These are phyloP conservation scores for Neolamprologus devosi DNA, from an alignment of 2,113 vertebrate species.

Conservation along the genomic window DNA sequence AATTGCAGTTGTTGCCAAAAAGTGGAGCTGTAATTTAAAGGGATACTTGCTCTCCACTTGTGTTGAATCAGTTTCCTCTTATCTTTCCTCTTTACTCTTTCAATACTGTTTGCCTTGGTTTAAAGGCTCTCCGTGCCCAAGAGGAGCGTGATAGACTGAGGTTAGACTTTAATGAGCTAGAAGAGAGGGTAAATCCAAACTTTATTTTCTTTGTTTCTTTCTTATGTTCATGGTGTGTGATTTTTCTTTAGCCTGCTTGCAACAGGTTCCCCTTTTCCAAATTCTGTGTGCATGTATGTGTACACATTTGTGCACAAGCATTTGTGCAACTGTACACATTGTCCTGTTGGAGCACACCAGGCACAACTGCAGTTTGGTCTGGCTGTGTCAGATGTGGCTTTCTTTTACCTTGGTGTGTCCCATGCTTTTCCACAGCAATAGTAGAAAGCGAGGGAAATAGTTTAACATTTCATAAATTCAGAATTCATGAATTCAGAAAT, in stretches of 20 bases:
- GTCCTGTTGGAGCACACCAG: conserved; percentile 4
- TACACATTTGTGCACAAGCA: conserved; percentile 21
- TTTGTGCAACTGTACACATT: conserved; percentile 22
- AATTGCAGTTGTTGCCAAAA: not conserved
- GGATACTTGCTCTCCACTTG: conserved; percentile 10
- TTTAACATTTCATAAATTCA: not conserved
- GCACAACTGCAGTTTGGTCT: conserved; percentile 25
- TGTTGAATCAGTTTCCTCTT: conserved; percentile 5
- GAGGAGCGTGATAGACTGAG: conserved; percentile 82
- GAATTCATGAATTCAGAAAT: not conserved
- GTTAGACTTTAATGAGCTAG: conserved; percentile 83
- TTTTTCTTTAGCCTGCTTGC: conserved; percentile 60
- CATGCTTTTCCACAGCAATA: conserved; percentile 33
- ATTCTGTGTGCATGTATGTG: conserved; percentile 34
- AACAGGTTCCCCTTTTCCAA: conserved; percentile 28
- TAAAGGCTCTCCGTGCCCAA: conserved; percentile 76
- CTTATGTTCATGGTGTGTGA: conserved; percentile 50
- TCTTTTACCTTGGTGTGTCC: conserved; percentile 11
- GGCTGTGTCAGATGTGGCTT: conserved; percentile 26
- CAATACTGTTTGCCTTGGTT: conserved; percentile 71
- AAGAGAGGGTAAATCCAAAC: conserved; percentile 81
- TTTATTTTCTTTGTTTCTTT: conserved; percentile 49
- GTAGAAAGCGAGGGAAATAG: not conserved
- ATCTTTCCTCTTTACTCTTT: conserved; percentile 29
- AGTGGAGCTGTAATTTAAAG: conserved; percentile 23